Base-by-base conservation (phyloP, 2,888 invertebrate species). In the Drosophila tripunctata region DNA sequence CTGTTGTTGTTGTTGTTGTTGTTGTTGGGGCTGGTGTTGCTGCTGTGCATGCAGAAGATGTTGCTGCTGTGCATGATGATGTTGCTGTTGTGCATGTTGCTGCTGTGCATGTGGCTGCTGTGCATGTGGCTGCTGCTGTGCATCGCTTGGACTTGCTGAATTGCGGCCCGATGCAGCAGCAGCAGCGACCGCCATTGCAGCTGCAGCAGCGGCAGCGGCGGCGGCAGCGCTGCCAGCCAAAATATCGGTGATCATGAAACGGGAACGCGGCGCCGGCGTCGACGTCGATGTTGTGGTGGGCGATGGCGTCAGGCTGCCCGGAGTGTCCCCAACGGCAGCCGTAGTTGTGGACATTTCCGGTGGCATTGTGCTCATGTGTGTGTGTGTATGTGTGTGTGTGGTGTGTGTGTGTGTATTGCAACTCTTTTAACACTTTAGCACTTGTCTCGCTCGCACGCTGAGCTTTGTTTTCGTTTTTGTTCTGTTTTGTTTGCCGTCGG, bases 181-280 rank as follows among this genome's bases (percentile, higher is more conserved):
- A 0, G 88, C 86, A 65, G 77, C 55, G 0, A 66, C 75, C 0
- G 67, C 75, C 0, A 65, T 75, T 33, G 68, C 86, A 21, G 67
- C 83, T 43, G 66, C 82, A 2, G 86, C 81, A 3, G 86, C 88
- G 1, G 89, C 90, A 2, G 90, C 89, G 3, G 88, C 90, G 92
- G 94, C 88, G 75, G 91, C 91, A 10, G 91, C 91, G 54, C 93
- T 93, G 48, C 93, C 93, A 50, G 94, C 94, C 77, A 97, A 93
- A 88, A 97, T 97, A 91, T 97, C 97, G 81, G 96, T 96, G 92
- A 97, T 97, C 96, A 97, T 96, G 92, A 97, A 97, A 76, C 96
- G 92, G 67, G 96, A 96, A 81, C 96, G 93, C 48, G 94, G 94
- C 75, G 94, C 94, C 67, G 81, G 87, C 77, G 91, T 72, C 67